Percentiles rank a stretch among this genome's conserved stretches.
Evolutionary conservation across 2,113 vertebrate species (phyloP).

Genomic region (Laterallus jamaicensis): DNA sequence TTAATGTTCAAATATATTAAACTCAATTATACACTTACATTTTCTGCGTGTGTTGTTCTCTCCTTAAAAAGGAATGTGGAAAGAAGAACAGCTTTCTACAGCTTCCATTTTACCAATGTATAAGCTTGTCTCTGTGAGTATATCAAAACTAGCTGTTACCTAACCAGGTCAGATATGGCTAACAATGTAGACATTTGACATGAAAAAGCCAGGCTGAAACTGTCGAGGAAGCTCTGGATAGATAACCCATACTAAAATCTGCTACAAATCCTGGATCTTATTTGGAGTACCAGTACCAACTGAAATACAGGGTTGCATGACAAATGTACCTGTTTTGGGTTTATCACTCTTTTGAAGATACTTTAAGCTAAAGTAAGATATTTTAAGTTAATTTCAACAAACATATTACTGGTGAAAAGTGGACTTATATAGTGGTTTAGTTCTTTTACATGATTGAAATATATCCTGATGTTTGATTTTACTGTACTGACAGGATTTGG

Average conservation of each 20-base stretch:
- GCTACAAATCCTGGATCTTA: neutral
- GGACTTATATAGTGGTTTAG: neutral
- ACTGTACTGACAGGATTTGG: neutral
- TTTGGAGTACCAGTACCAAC: neutral
- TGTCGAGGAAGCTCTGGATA: neutral
- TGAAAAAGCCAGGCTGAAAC: neutral
- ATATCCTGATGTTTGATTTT: neutral
- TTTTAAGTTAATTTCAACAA: neutral
- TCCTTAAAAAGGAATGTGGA: neutral
- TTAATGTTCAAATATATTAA: neutral
- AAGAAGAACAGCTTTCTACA: neutral
- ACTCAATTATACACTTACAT: neutral
- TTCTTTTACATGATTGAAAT: neutral
- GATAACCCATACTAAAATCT: neutral
- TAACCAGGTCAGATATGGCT: neutral
- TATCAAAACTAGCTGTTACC: neutral
- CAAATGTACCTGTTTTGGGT: neutral
- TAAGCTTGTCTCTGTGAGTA: neutral
- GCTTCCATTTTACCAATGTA: neutral
- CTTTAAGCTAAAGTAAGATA: neutral
- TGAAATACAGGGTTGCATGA: neutral
- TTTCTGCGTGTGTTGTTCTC: neutral
- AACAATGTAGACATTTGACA: neutral
- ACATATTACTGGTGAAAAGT: neutral
- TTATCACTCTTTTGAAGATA: neutral